A percentile compares a stretch with the other conserved stretches of the same genome.
Conservation (phyloP, 2,797 vertebrate species). For the Pteropus rufus region DNA sequence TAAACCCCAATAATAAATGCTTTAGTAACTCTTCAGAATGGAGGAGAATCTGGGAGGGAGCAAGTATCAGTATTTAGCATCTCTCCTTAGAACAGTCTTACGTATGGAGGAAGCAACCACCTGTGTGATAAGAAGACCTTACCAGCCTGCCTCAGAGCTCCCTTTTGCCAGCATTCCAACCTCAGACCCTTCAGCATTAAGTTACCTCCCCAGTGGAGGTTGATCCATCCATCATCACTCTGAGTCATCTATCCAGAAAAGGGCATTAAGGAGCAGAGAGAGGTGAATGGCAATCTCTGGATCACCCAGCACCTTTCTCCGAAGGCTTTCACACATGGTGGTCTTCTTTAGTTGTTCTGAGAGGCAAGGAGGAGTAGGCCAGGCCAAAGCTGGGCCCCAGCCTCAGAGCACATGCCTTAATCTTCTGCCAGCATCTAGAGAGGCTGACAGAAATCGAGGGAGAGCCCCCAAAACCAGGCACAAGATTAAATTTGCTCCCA, state of each 20-base stretch:
- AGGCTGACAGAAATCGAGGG: background rate
- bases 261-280: background rate
- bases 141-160: fast-evolving
- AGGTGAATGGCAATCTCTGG: fast-evolving
- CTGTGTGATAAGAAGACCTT: background rate
- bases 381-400: background rate
- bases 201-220: background rate
- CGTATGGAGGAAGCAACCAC: background rate
- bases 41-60: background rate
- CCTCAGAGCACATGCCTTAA: fast-evolving
- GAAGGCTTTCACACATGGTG: fast-evolving
- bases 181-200: fast-evolving
- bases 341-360: background rate
- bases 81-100: fast-evolving
- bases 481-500: background rate
- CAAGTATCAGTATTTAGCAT: fast-evolving
- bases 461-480: background rate
- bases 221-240: background rate
- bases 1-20: background rate
- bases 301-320: fast-evolving
- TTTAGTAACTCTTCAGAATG: background rate
- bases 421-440: background rate
- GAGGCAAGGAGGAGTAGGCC: background rate
- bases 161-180: background rate
- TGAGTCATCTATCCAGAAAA: background rate